Evolutionary conservation across 2,113 vertebrate species (phyloP), one percentile per base, ranked within the genome.

Genomic region (Ailurus styani): DNA sequence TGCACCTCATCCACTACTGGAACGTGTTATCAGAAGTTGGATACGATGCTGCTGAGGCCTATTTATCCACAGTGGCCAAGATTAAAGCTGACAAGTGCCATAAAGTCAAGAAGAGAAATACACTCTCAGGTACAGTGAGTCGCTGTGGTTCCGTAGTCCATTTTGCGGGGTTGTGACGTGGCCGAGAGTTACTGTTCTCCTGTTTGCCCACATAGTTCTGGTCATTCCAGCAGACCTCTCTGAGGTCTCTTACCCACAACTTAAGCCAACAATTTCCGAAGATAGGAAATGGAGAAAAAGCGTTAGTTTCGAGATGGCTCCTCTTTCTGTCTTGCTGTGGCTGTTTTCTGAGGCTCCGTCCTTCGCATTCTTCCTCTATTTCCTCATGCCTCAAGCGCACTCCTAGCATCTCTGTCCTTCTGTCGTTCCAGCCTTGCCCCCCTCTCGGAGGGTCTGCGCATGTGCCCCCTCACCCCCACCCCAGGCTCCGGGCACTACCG

Each of bases 1-100:
- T 98, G 91, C 95, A 98, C 45, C 93, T 98, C 29, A 8, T 95
- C 47, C 94, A 95, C 87, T 97, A 93, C 83, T 98, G 97, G 98
- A 72, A 90, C 8, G 45, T 95, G 0, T 81, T 98, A 18, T 52
- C 21, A 0, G 75, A 93, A 45, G 93, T 93, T 0, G 96, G 97
- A 2, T 93, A n/a, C 4, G 96, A 97, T 6, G 72, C 54, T 13
- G 25, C 85, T 1, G 55, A 55, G 55, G 93, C 95, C 52, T 98
- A 82, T 45, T 79, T 96, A 21, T 72, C 54, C 52, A 79, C 96
- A 0, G 96, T 83, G 88, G 50, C 91, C 86, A 97, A 66, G 77
- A 96, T 96, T 11, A 93, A 95, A 94, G 91, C 72, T 17, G 70
- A 70, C 1, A 55, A 78, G 31, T 75, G 72, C 45, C 83, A 81